Conservation (phyloP, 2,797 vertebrate genomes). For the Hydrophis major region DNA sequence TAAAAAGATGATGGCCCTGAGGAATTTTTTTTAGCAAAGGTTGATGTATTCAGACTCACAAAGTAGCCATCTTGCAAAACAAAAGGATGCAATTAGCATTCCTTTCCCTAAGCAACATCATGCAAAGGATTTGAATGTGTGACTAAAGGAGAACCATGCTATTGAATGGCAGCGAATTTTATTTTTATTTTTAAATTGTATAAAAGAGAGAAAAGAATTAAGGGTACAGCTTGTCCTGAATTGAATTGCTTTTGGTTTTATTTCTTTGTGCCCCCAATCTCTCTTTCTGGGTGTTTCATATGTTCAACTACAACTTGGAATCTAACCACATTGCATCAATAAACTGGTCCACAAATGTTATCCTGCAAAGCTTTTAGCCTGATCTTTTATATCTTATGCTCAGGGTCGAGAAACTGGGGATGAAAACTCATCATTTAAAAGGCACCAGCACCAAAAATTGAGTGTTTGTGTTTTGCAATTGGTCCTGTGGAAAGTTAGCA, state of each 20-base stretch:
- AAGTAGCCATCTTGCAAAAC: conserved; percentile 59
- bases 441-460: background rate
- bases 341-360: background rate
- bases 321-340: conserved; percentile 52
- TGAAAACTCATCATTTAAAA: background rate
- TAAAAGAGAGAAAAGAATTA: conserved; percentile 1
- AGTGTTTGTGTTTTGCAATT: background rate
- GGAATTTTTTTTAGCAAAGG: conserved; percentile 49
- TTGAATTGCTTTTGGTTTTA: background rate
- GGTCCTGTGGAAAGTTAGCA: background rate
- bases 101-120: conserved; percentile 38
- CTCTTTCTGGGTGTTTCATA: background rate
- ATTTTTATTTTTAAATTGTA: no score
- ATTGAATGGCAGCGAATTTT: conserved; percentile 54
- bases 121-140: conserved; percentile 30
- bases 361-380: background rate
- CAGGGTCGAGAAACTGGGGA: conserved; percentile 23
- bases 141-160: conserved; percentile 32
- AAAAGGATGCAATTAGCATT: conserved; percentile 60
- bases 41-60: conserved; percentile 36
- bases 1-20: conserved; percentile 49
- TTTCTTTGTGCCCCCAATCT: background rate
- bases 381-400: conserved; percentile 34
- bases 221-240: background rate
- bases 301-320: conserved; percentile 55